A percentile compares a stretch with the other conserved stretches of the same genome.
Evolutionary conservation across 2,888 invertebrate species (phyloP).

Genomic region (Leptinotarsa tumamoca): DNA sequence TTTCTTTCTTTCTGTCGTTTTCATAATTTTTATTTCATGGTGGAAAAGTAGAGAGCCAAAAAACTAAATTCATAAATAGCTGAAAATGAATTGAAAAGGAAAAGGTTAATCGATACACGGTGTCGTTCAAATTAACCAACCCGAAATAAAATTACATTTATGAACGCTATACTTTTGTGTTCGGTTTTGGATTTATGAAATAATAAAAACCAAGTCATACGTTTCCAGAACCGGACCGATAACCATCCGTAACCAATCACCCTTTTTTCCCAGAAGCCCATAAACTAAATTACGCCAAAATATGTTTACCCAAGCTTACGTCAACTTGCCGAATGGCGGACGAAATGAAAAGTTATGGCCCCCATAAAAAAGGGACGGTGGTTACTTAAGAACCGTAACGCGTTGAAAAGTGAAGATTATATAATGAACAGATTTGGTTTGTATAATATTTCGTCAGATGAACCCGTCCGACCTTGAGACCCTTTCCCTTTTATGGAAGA

Average conservation of each 20-base stretch:
- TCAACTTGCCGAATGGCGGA: conserved; percentile 16
- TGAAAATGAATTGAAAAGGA: too few species aligned
- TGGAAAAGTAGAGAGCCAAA: too few species aligned
- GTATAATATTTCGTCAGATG: conserved; percentile 14
- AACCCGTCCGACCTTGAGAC: conserved; percentile 7
- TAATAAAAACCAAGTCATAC: neutral
- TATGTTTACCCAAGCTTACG: conserved; percentile 26
- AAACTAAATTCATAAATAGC: too few species aligned
- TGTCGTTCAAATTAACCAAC: too few species aligned
- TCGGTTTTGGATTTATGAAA: neutral
- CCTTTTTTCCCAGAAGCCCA: conserved; percentile 1
- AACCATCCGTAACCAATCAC: neutral
- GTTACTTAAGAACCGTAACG: conserved; percentile 30
- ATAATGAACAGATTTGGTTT: conserved; percentile 12
- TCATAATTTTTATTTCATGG: too few species aligned
- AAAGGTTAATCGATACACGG: too few species aligned
- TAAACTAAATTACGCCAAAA: conserved; percentile 18
- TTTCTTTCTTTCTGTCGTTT: too few species aligned
- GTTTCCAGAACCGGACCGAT: neutral
- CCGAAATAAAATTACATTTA: too few species aligned
- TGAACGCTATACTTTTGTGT: neutral
- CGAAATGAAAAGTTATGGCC: conserved; percentile 39
- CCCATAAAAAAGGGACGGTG: conserved; percentile 34
- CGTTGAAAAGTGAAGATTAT: conserved; percentile 11
- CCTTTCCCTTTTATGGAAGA: conserved; percentile 23